Conservation (phyloP, 2,113 vertebrate species). For the Sterrhoptilus dennistouni region DNA sequence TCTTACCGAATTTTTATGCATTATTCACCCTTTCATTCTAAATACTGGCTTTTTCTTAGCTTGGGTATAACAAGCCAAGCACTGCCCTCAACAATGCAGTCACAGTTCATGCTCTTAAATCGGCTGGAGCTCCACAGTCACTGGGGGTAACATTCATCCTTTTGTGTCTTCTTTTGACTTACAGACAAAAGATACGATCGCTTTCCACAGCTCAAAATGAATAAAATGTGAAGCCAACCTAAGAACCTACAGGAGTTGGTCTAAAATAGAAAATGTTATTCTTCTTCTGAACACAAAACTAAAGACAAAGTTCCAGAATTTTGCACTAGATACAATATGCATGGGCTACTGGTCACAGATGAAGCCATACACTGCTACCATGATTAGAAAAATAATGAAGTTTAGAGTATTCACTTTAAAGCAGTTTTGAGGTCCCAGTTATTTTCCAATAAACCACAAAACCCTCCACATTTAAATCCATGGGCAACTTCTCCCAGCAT, state of each 20-base stretch:
- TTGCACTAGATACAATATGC: neutral
- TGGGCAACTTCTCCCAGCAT: neutral
- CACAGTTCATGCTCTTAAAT: conserved; percentile 30
- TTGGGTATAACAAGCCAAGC: neutral
- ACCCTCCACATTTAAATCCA: neutral
- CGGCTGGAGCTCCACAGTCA: conserved; percentile 5
- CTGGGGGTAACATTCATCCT: neutral
- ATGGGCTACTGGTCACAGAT: neutral
- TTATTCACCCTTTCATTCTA: neutral
- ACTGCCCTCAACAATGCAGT: conserved; percentile 19
- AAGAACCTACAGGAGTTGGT: neutral
- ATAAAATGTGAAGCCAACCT: conserved; percentile 10
- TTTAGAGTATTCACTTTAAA: neutral
- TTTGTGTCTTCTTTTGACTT: conserved; percentile 15
- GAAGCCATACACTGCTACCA: neutral
- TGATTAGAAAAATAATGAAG: neutral
- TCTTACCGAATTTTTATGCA: neutral
- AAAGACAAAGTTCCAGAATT: neutral
- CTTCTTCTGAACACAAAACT: neutral
- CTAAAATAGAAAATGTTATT: conserved; percentile 9
- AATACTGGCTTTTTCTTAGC: neutral
- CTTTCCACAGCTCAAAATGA: conserved; percentile 22
- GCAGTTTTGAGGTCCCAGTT: neutral
- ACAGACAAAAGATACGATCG: conserved; percentile 19
- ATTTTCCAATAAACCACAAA: neutral